phyloP scores from a whole-genome alignment of 2,888 invertebrate species.

The Coenonympha glycerion region DNA sequence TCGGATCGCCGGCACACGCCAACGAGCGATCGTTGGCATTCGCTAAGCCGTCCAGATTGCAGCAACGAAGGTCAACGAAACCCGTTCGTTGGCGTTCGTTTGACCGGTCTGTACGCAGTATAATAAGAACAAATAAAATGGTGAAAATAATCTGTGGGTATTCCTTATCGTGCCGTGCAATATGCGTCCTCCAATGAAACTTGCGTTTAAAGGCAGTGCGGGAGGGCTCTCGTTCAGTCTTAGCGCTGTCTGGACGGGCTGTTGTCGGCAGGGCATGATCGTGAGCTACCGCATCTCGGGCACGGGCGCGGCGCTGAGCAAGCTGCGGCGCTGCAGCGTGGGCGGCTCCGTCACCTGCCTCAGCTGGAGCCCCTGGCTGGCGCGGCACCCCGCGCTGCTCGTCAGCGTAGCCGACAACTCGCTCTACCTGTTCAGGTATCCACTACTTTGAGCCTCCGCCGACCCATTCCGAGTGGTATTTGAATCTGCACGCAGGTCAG shows the following conservation, averaged over 20 bases:
- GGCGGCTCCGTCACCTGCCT: constrained; percentile 83
- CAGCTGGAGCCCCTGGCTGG: constrained; percentile 88
- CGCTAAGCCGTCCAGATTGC: too few relatives aligned
- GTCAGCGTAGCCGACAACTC: constrained; percentile 86
- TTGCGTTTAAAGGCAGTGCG: neutral
- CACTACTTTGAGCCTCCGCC: neutral
- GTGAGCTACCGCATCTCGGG: constrained; percentile 82
- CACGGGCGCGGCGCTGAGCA: constrained; percentile 79
- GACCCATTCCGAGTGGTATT: too few relatives aligned
- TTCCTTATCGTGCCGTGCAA: too few relatives aligned
- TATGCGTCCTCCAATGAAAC: too few relatives aligned
- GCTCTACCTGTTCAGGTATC: constrained; percentile 57
- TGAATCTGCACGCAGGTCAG: too few relatives aligned
- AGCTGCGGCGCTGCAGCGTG: constrained; percentile 79
- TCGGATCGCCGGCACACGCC: too few relatives aligned
- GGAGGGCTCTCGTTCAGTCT: neutral
- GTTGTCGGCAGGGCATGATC: constrained; percentile 74
- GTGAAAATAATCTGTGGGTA: too few relatives aligned
- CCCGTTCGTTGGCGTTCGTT: too few relatives aligned
- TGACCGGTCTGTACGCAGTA: too few relatives aligned
- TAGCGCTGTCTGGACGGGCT: neutral
- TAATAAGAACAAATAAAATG: too few relatives aligned
- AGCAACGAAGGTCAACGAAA: too few relatives aligned
- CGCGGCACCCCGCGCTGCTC: constrained; percentile 85
- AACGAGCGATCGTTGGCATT: too few relatives aligned